Conservation (phyloP, 1,140 invertebrate genomes). For the Drosophila micromelanica region DNA sequence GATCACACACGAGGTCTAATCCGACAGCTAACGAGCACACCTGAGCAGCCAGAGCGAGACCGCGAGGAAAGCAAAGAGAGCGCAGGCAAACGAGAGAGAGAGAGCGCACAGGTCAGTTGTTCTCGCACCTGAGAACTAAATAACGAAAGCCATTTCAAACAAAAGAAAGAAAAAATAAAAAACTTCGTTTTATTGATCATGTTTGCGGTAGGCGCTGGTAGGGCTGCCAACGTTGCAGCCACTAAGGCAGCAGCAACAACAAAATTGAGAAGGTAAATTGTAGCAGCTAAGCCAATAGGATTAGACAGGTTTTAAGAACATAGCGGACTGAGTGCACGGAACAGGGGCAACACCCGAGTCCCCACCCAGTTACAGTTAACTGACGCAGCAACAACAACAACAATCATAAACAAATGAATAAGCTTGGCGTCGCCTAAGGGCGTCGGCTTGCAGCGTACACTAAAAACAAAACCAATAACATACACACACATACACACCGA, state of each 20-base stretch:
- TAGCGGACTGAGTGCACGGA: not conserved
- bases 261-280: constrained; percentile 5
- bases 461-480: constrained; percentile 75
- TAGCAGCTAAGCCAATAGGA: constrained; percentile 47
- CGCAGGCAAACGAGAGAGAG: constrained; percentile 4
- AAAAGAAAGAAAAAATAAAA: constrained; percentile 18
- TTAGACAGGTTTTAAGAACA: constrained; percentile 13
- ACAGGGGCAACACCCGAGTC: constrained; percentile 10
- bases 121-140: constrained; percentile 26
- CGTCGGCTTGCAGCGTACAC: constrained; percentile 63
- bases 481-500: constrained; percentile 41
- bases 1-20: constrained; percentile 37
- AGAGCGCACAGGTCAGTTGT: not conserved
- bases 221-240: constrained; percentile 20
- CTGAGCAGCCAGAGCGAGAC: constrained; percentile 19
- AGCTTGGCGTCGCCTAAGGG: constrained; percentile 66
- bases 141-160: constrained; percentile 7
- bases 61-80: not conserved
- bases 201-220: constrained; percentile 8
- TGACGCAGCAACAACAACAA: constrained; percentile 17
- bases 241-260: constrained; percentile 10
- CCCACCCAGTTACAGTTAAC: constrained; percentile 18
- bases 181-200: constrained; percentile 51
- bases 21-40: constrained; percentile 9
- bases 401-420: constrained; percentile 63